Evolutionary conservation across 2,888 invertebrate genomes (phyloP), one percentile per base, ranked within the genome.

Genomic region (Drosophila melanosoma): DNA sequence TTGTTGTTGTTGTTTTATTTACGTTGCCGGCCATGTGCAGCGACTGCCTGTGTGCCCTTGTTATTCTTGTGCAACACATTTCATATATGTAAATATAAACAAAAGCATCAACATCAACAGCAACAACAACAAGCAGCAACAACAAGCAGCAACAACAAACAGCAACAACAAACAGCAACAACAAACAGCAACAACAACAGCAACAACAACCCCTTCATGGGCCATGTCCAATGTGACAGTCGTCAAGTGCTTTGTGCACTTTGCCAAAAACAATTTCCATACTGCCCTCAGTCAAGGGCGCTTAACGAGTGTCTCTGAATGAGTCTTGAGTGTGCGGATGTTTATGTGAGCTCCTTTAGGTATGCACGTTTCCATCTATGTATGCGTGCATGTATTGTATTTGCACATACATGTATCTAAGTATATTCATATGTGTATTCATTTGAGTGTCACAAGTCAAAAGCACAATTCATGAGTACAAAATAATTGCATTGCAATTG

Each of bases 221-320:
- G 48, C 56, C 65, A 61, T 72, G 77, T 71, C 69, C 63, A 59
- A 45, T 53, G 64, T 84, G 84, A 87, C 84, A 85, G 84, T 89
- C 87, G 87, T 84, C 85, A 85, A 89, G 85, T 84, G 89, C 87
- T 87, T 85, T 89, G 85, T 85, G 87, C 85, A 85, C 85, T 85
- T 85, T 85, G 85, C 87, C 89, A 85, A 89, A 85, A 89, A 89
- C 89, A 84, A 89, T 85, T 89, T 83, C 56, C 73, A 68, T 65
- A 51, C 64, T 63, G 57, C 48, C 63, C 69, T 68, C 85, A 77
- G 74, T 87, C 89, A 87, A 85, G 87, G 85, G 54, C 89, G 84
- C 89, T 85, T 68, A 73, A 78, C 54, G 63, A 67, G 82, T 74
- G 82, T 76, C 72, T 83, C 74, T 86, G 74, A 70, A 75, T 71